Percentiles rank a stretch among this genome's conserved stretches.
Conservation (phyloP, 53 echinoderm and acorn worm genomes). For the Echinometra lucunter region DNA sequence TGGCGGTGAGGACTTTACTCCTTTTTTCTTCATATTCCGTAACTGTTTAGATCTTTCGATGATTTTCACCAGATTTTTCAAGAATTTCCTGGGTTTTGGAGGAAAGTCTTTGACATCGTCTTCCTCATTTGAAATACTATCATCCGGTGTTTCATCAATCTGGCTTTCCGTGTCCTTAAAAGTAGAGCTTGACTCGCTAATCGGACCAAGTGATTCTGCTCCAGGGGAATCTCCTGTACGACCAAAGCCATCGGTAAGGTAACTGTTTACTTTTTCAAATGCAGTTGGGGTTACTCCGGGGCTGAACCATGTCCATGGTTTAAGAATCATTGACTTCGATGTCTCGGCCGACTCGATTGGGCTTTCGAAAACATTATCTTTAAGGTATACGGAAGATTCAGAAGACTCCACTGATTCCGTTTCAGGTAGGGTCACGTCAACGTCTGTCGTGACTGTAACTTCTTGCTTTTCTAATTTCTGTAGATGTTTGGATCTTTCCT, state of each 20-base stretch:
- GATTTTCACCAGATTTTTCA: slow-evolving; percentile 24
- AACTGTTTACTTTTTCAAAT: slow-evolving; percentile 54
- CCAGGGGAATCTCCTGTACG: background rate
- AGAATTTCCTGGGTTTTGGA: background rate
- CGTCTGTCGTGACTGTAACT: background rate
- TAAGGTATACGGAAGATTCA: background rate
- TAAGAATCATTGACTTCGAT: background rate
- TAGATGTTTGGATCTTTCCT: slow-evolving; percentile 34
- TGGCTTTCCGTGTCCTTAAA: background rate
- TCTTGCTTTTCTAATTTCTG: slow-evolving; percentile 14
- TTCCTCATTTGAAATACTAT: background rate
- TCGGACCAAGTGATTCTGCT: background rate
- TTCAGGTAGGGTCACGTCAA: background rate
- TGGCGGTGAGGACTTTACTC: background rate
- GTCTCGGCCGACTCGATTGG: slow-evolving; percentile 18
- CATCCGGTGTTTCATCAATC: background rate
- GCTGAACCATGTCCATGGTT: slow-evolving; percentile 54
- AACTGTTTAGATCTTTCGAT: slow-evolving; percentile 46
- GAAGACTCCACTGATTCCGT: slow-evolving; percentile 27
- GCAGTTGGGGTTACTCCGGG: slow-evolving; percentile 42
- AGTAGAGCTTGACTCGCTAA: background rate
- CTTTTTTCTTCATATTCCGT: background rate
- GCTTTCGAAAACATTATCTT: slow-evolving; percentile 42
- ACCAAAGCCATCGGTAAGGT: slow-evolving; percentile 26
- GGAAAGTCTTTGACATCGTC: slow-evolving; percentile 21